Base-by-base conservation (phyloP, 2,797 vertebrate species). In the Melanotaenia boesemani region DNA sequence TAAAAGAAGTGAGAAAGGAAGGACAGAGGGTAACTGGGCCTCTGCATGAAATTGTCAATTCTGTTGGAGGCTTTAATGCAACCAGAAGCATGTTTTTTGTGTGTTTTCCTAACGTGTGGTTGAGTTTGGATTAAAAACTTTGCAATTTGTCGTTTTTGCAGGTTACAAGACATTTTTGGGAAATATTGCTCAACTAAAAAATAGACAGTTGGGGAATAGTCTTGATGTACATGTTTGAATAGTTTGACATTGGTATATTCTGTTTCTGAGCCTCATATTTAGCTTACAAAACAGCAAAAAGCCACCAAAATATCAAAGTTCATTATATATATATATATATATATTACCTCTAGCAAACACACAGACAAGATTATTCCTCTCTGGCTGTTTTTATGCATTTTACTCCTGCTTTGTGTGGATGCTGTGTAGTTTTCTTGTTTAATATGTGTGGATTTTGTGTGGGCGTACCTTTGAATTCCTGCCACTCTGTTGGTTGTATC, bases 1-100 rank as follows among this genome's bases (percentile, higher is more conserved):
- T 99, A 95, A 99, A 80, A 95, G 96, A 96, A 93, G 87, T 94
- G 87, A 86, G 62, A 79, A 90, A 88, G 64, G 76, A 76, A 91
- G 94, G 92, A 93, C 93, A 92, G 91, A 87, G 90, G 92, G 93
- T 95, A 95, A 95, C 88, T 91, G 89, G 84, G 88, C 87, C 89
- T 89, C 79, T 81, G 93, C 86, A 81, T 89, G 87, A 70, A 26
- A 32, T 39, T 67, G 67, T 85, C 72, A 70, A 36, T 22, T 80
- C 65, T 8, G 5, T 41, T 65, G 11, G 12, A 66, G 46, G 71
- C 39, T 57, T 74, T 34, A 9, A 24, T n/a, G 28, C 66, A 54
- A 48, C 58, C 56, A 26, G 41, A 63, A 46, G 80, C 81, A 84
- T 81, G 83, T 20, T 70, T 72, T 56, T 61, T 71, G 74, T 72